Conservation (phyloP, 2,888 invertebrate species). For the Siphlonurus alternatus region DNA sequence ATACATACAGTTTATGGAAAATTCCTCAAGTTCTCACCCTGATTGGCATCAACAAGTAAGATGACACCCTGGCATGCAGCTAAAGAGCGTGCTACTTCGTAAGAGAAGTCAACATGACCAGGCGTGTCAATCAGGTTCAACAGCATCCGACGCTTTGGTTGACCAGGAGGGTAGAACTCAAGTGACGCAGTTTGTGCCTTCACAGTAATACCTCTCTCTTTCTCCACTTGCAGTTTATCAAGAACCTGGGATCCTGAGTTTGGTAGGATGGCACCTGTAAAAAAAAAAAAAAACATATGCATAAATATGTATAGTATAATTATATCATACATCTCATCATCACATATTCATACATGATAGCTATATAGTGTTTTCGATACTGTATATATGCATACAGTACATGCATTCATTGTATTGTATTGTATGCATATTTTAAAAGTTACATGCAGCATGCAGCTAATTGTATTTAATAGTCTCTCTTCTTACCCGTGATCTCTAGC, state of each 20-base stretch:
- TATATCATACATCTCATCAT: no score
- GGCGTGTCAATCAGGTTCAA: conserved; percentile 96
- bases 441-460: no score
- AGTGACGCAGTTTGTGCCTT: conserved; percentile 94
- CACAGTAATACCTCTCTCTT: conserved; percentile 93
- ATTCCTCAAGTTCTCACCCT: no score
- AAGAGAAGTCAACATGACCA: conserved; percentile 94
- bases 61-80: conserved; percentile 91
- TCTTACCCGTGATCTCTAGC: conserved; percentile 69
- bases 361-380: conserved; percentile 2
- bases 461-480: background rate
- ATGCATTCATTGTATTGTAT: background rate
- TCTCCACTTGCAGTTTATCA: conserved; percentile 56
- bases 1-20: no score
- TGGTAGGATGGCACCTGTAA: conserved; percentile 26
- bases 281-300: conserved; percentile 10
- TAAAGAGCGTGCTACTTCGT: conserved; percentile 82
- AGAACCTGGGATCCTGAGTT: conserved; percentile 26
- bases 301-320: no score
- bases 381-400: no score
- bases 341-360: no score
- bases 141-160: conserved; percentile 40
- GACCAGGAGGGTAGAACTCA: conserved; percentile 47
- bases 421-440: no score
- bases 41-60: conserved; percentile 88